Evolutionary conservation across 2,797 vertebrate species (phyloP).

Genomic region (Hypotaenidia philippensis): DNA sequence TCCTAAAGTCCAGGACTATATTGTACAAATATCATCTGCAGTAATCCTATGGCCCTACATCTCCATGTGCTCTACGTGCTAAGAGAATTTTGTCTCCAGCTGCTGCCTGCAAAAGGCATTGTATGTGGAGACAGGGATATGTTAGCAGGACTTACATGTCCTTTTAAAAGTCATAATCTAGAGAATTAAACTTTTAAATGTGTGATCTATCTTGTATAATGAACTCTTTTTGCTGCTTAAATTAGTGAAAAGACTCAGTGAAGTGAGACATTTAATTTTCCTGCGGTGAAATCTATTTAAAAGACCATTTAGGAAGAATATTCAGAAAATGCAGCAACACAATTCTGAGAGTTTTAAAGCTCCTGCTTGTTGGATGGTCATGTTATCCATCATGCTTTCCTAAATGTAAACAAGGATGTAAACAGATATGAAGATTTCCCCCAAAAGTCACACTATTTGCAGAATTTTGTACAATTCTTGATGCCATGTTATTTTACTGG

Average conservation of each 20-base stretch:
- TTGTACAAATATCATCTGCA: neutral
- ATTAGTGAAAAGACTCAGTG: neutral
- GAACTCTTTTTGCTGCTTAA: neutral
- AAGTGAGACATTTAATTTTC: slow-evolving; percentile 43
- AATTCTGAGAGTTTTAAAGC: neutral
- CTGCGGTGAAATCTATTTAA: slow-evolving; percentile 13
- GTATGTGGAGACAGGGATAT: neutral
- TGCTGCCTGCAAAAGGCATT: slow-evolving; percentile 13
- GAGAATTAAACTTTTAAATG: slow-evolving; percentile 38
- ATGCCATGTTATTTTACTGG: neutral
- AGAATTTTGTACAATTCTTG: neutral
- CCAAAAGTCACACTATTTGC: neutral
- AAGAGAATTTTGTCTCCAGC: neutral
- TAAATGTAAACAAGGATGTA: neutral
- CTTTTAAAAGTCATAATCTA: slow-evolving; percentile 11
- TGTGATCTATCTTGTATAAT: slow-evolving; percentile 8
- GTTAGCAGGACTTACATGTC: neutral
- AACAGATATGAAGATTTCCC: neutral
- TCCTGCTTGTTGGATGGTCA: neutral
- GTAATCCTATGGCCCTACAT: neutral
- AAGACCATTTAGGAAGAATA: slow-evolving; percentile 33
- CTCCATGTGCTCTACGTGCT: neutral
- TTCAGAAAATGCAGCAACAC: neutral
- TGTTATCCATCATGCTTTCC: neutral
- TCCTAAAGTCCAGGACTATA: neutral